Percentiles rank a stretch among this genome's conserved stretches.
phyloP scores from a whole-genome alignment of 1,140 invertebrate genomes.

The Antheraea mylitta region DNA sequence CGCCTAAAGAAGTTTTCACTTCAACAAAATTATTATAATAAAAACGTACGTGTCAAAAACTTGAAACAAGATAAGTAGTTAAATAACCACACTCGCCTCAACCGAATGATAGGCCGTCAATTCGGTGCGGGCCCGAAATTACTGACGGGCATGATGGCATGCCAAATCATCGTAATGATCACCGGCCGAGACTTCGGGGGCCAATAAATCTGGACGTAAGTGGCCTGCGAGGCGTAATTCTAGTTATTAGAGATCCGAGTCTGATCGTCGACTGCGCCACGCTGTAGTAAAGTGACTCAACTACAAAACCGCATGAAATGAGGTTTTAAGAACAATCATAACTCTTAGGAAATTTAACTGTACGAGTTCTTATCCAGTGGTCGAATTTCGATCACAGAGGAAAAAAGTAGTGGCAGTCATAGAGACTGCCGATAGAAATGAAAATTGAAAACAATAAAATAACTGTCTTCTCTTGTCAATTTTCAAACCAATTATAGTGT shows the following conservation, averaged over 20 bases:
- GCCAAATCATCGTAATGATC: conserved; percentile 35
- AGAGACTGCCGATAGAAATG: no score
- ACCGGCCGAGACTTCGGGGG: conserved; percentile 24
- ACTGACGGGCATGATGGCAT: conserved; percentile 28
- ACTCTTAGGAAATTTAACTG: no score
- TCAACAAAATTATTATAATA: background rate
- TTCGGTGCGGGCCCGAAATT: conserved; percentile 26
- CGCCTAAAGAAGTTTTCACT: no score
- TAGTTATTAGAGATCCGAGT: conserved; percentile 23
- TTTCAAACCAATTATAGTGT: no score
- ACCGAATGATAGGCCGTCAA: conserved; percentile 15
- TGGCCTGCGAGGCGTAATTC: conserved; percentile 26
- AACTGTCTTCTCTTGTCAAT: no score
- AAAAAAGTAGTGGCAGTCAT: no score
- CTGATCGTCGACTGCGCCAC: background rate
- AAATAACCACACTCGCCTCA: conserved; percentile 13
- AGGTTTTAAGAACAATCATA: background rate
- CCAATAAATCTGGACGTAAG: conserved; percentile 36
- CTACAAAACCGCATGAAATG: background rate
- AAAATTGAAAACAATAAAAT: no score
- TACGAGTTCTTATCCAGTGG: no score
- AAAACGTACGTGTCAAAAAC: background rate
- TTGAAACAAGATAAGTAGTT: conserved; percentile 15
- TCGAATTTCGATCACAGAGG: no score
- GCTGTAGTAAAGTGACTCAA: background rate